These are phyloP conservation scores for Aspidoscelis tigris DNA, from an alignment of 2,113 vertebrate genomes.

Conservation along the genomic window DNA sequence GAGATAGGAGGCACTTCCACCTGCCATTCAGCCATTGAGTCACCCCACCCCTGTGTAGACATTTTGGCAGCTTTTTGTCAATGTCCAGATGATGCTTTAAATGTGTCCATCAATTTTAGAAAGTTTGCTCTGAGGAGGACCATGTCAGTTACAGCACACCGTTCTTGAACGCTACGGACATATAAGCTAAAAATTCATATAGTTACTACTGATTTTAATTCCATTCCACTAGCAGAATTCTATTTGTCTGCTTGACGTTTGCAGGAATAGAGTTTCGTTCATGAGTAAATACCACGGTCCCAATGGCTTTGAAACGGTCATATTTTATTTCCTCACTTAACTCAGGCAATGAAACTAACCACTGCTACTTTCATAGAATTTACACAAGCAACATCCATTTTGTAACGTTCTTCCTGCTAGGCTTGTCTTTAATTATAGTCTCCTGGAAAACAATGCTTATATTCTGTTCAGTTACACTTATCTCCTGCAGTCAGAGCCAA, in stretches of 20 bases:
- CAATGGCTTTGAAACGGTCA: too few relatives aligned
- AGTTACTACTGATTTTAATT: neutral
- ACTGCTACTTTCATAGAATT: neutral
- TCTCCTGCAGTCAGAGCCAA: neutral
- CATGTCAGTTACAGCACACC: too few relatives aligned
- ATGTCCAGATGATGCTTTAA: too few relatives aligned
- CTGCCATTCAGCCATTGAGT: too few relatives aligned
- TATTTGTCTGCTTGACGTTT: neutral
- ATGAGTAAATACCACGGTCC: neutral
- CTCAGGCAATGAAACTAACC: neutral
- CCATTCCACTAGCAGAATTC: neutral
- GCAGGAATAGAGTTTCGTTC: neutral
- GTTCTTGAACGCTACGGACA: too few relatives aligned
- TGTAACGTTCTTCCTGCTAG: neutral
- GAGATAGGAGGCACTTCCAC: too few relatives aligned
- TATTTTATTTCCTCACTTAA: neutral
- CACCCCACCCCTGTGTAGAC: too few relatives aligned
- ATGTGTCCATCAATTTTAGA: too few relatives aligned
- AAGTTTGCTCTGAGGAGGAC: too few relatives aligned
- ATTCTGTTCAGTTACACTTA: conserved; percentile 4
- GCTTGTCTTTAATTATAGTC: neutral
- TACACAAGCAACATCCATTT: neutral
- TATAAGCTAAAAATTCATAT: too few relatives aligned
- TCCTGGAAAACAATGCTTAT: conserved; percentile 23
- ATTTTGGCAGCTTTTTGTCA: too few relatives aligned